Evolutionary conservation across 2,888 invertebrate species (phyloP).

Genomic region (Erannis defoliaria): DNA sequence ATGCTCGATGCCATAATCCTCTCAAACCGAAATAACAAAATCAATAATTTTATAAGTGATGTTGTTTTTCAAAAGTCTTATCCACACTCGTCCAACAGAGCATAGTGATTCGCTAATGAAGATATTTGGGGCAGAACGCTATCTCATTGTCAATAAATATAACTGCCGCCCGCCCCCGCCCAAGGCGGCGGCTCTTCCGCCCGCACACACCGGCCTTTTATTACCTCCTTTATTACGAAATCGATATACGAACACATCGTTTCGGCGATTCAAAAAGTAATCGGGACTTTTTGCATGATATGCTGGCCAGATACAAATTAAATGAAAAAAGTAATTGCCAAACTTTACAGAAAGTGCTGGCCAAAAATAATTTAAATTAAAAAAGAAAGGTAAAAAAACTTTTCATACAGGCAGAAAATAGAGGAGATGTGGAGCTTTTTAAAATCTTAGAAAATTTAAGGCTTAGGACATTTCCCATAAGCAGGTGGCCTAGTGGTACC

Average conservation of each 20-base stretch:
- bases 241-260: conserved; percentile 44
- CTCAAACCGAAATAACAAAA: not conserved
- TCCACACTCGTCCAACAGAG: conserved; percentile 53
- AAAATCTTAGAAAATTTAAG: no score
- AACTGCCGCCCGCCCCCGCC: conserved; percentile 53
- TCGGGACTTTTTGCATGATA: conserved; percentile 3
- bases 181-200: conserved; percentile 55
- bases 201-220: conserved; percentile 38
- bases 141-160: conserved; percentile 75
- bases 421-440: no score
- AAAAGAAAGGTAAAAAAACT: no score
- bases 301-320: not conserved
- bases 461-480: no score
- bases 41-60: not conserved
- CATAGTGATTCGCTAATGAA: conserved; percentile 72
- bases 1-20: not conserved
- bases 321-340: not conserved
- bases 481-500: no score
- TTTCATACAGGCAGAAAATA: no score
- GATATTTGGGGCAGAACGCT: conserved; percentile 68
- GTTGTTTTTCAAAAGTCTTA: conserved; percentile 27
- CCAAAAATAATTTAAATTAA: not conserved
- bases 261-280: conserved; percentile 29
- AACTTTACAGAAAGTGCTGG: not conserved
- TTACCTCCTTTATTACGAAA: conserved; percentile 47